Conservation (phyloP, 1,140 invertebrate genomes). For the Mizuhopecten yessoensis region DNA sequence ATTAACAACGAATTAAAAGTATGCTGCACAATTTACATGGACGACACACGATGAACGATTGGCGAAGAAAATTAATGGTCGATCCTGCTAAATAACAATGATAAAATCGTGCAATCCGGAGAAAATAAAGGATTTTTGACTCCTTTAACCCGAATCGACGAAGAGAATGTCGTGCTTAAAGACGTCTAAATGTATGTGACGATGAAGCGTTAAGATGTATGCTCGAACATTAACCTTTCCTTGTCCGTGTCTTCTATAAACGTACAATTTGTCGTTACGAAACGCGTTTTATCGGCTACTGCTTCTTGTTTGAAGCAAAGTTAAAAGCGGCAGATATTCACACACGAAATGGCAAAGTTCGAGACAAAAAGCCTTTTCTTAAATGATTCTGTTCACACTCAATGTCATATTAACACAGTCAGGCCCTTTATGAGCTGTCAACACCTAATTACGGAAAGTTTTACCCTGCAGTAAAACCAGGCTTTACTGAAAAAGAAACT, state of each 20-base stretch:
- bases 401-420: not conserved
- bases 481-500: not conserved
- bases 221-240: not conserved
- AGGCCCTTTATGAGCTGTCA: not conserved
- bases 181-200: too few species aligned
- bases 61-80: too few species aligned
- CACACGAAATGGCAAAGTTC: not conserved
- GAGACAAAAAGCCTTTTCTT: too few species aligned
- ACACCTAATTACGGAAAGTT: not conserved
- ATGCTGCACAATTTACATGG: too few species aligned
- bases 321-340: conserved; percentile 3
- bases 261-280: not conserved
- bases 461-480: not conserved
- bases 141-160: too few species aligned
- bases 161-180: too few species aligned
- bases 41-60: too few species aligned
- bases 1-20: too few species aligned
- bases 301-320: not conserved
- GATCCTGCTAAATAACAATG: too few species aligned
- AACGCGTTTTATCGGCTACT: not conserved
- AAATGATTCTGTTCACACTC: not conserved
- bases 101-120: too few species aligned
- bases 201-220: not conserved
- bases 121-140: too few species aligned
- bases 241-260: not conserved